Evolutionary conservation across 2,797 vertebrate genomes (phyloP).

Genomic region (Acanthiza pusilla): DNA sequence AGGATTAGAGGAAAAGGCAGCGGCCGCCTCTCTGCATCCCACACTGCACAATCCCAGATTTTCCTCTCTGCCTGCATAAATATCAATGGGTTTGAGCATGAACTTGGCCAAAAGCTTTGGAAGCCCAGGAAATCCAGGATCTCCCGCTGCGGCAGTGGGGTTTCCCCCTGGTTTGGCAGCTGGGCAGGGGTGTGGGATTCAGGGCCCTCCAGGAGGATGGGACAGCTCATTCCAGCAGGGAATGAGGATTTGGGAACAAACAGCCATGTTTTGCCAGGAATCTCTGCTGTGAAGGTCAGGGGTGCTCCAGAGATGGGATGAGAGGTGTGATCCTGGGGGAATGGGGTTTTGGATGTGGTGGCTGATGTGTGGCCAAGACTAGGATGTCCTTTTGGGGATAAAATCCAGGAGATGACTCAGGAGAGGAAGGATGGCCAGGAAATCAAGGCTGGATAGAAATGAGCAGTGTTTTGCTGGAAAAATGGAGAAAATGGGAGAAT

Average conservation of each 20-base stretch:
- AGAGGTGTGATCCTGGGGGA: rapidly evolving
- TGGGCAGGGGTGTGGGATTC: not conserved
- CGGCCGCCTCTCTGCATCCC: not conserved
- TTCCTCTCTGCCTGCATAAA: not conserved
- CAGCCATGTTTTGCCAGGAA: not conserved
- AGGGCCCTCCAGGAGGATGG: not conserved
- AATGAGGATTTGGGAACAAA: not conserved
- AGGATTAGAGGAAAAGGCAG: not conserved
- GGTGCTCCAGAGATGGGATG: not conserved
- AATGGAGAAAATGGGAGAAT: not conserved
- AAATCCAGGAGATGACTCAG: not conserved
- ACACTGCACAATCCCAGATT: not conserved
- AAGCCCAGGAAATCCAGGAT: not conserved
- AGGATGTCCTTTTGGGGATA: not conserved
- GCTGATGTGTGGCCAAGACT: rapidly evolving
- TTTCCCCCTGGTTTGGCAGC: not conserved
- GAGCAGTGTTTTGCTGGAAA: not conserved
- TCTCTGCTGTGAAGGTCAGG: not conserved
- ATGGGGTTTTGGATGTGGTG: not conserved
- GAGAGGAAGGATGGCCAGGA: not conserved
- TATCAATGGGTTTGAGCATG: not conserved
- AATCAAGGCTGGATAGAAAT: not conserved
- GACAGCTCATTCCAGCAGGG: not conserved
- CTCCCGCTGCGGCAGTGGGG: rapidly evolving
- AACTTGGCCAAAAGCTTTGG: not conserved